Evolutionary conservation across 1,140 invertebrate species (phyloP).

Genomic region (Bombus fervidus): DNA sequence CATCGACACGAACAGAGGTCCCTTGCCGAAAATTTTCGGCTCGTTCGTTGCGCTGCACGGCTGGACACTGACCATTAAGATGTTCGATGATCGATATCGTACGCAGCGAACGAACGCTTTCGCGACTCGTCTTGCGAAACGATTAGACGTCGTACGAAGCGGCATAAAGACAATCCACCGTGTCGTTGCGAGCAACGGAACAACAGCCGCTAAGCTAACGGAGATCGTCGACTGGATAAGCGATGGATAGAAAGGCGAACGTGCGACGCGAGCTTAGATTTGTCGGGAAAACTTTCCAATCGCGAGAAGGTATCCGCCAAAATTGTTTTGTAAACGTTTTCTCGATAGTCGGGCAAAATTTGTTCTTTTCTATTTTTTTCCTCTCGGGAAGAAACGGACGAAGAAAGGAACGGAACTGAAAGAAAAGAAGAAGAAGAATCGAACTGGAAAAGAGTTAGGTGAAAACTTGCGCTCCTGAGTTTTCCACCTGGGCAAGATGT

Average conservation of each 20-base stretch:
- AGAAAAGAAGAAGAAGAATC: constrained; percentile 8
- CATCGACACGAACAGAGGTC: neutral
- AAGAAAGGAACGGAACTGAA: neutral
- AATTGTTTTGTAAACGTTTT: constrained; percentile 58
- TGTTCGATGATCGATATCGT: neutral
- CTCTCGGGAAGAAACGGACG: neutral
- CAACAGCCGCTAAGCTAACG: neutral
- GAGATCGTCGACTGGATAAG: too few relatives aligned
- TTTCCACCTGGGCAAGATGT: constrained; percentile 23
- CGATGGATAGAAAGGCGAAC: neutral
- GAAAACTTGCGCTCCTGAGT: constrained; percentile 54
- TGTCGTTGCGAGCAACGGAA: neutral
- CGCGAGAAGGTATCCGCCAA: constrained; percentile 11
- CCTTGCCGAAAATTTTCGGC: neutral
- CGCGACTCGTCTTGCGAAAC: neutral
- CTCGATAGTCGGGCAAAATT: neutral
- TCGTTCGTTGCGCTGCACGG: neutral
- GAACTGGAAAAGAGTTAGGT: constrained; percentile 50
- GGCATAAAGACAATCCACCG: constrained; percentile 23
- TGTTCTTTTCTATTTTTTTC: constrained; percentile 10
- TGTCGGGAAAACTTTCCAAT: neutral
- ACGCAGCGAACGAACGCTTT: neutral
- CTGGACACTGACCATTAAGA: neutral
- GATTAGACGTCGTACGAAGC: neutral
- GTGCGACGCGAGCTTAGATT: neutral